Base-by-base conservation (phyloP, 2,888 invertebrate species). In the Patella caerulea region DNA sequence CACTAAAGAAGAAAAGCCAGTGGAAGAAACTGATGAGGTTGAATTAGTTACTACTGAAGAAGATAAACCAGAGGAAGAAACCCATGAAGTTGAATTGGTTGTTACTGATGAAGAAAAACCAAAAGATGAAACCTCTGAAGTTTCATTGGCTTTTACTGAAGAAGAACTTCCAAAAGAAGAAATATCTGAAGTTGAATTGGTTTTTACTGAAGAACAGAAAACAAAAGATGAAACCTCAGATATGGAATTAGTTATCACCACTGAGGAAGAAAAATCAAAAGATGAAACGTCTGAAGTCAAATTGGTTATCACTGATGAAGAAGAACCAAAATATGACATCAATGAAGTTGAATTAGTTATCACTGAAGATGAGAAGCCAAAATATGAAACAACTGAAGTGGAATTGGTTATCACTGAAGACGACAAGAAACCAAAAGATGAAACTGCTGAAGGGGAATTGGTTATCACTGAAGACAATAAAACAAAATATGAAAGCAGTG, bases 301-400 rank as follows among this genome's bases (percentile, higher is more conserved):
- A 7, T 65, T 65, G 45, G 52, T 24, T n/a, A 34, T 71, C 7
- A 34, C 11, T 45, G 55, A 53, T 1, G n/a, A 53, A 17, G 24
- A 73, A 55, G 17, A 65, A 70, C 24, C 56, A 59, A 17, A 52
- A 11, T 24, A 53, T 19, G 65, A 65, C 15, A 19, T 9, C 12
- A 9, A 2, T 65, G 65, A 65, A 65, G 65, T 19, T 2, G n/a
- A 9, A 2, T 19, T 65, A 9, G 65, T 24, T 24, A 65, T 65
- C 3, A 65, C 65, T 19, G 19, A 75, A 53, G 75, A 34, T 19
- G 19, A 72, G 54, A n/a, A 56, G 45, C 73, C 72, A 59, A 56
- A 71, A 34, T n/a, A 29, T 19, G 65, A 75, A 72, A 56, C 59
- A 0, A n/a, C 65, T 82, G 71, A 59, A 72, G 73, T 17, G 4